These are phyloP conservation scores for Chymomyza fuscimana DNA, from an alignment of 2,888 invertebrate species.

Conservation along the genomic window DNA sequence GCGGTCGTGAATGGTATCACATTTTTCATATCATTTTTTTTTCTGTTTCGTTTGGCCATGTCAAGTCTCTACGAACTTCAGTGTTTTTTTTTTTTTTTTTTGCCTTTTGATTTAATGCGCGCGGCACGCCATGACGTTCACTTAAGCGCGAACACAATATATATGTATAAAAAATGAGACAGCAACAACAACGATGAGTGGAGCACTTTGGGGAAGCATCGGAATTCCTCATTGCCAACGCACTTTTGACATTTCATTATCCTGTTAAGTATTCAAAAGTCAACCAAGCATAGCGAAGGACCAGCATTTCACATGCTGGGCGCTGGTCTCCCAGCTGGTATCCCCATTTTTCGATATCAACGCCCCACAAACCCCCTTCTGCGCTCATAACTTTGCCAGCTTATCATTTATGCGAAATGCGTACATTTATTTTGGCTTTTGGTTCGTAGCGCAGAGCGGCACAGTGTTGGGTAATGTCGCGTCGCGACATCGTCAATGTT, in stretches of 20 bases:
- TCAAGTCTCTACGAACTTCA: constrained; percentile 8
- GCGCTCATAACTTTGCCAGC: constrained; percentile 55
- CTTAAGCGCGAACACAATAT: constrained; percentile 63
- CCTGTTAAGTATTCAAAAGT: constrained; percentile 76
- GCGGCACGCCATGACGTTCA: constrained; percentile 72
- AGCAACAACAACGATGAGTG: constrained; percentile 28
- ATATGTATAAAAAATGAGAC: constrained; percentile 9
- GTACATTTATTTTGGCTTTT: constrained; percentile 70
- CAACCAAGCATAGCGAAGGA: constrained; percentile 58
- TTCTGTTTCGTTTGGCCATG: background rate
- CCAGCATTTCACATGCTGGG: constrained; percentile 42
- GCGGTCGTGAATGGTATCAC: constrained; percentile 35
- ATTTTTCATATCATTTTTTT: constrained; percentile 39
- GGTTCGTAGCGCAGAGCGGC: background rate
- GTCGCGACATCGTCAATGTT: constrained; percentile 3
- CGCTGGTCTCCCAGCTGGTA: constrained; percentile 16
- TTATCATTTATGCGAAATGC: constrained; percentile 72
- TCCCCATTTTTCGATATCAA: background rate
- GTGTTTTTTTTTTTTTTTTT: constrained; percentile 23
- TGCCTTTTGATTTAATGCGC: constrained; percentile 68
- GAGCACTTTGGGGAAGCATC: background rate
- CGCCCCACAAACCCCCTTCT: background rate
- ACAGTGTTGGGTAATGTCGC: constrained; percentile 3
- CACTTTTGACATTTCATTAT: constrained; percentile 76
- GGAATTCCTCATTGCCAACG: constrained; percentile 39